These are phyloP conservation scores for Aix galericulata DNA, from an alignment of 2,113 vertebrate genomes.

Conservation along the genomic window DNA sequence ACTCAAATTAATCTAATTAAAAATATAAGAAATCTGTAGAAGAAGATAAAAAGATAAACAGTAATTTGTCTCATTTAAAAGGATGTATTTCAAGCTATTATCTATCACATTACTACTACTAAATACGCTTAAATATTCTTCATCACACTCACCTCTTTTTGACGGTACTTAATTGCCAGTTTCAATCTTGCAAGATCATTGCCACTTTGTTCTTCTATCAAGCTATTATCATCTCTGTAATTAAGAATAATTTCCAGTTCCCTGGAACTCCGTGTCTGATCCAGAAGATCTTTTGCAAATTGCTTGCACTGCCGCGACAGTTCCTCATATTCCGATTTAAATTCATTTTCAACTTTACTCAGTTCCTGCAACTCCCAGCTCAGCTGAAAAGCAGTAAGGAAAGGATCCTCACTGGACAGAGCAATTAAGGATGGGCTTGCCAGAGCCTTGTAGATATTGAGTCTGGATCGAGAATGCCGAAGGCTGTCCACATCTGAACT, in stretches of 20 bases:
- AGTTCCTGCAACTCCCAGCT: constrained; percentile 97
- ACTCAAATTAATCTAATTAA: background rate
- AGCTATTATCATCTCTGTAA: constrained; percentile 89
- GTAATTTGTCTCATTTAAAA: constrained; percentile 31
- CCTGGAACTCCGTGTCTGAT: constrained; percentile 95
- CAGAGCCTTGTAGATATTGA: constrained; percentile 96
- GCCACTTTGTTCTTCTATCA: constrained; percentile 86
- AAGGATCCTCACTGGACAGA: constrained; percentile 96
- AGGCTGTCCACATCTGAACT: constrained; percentile 93
- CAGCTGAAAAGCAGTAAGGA: constrained; percentile 94
- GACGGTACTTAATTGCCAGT: constrained; percentile 95
- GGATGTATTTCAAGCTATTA: constrained; percentile 26
- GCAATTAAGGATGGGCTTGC: constrained; percentile 92
- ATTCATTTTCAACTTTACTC: constrained; percentile 96
- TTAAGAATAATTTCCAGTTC: constrained; percentile 97
- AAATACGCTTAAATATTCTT: constrained; percentile 34
- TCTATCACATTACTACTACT: constrained; percentile 7
- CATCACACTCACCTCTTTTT: constrained; percentile 91
- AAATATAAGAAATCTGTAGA: background rate
- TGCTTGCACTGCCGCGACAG: constrained; percentile 90
- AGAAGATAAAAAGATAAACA: background rate
- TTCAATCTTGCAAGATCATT: constrained; percentile 95
- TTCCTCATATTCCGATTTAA: constrained; percentile 95
- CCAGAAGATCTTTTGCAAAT: constrained; percentile 96
- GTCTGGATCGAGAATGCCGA: constrained; percentile 91